These are phyloP conservation scores for Pitta sordida DNA, from an alignment of 2,113 vertebrate genomes.

Conservation along the genomic window DNA sequence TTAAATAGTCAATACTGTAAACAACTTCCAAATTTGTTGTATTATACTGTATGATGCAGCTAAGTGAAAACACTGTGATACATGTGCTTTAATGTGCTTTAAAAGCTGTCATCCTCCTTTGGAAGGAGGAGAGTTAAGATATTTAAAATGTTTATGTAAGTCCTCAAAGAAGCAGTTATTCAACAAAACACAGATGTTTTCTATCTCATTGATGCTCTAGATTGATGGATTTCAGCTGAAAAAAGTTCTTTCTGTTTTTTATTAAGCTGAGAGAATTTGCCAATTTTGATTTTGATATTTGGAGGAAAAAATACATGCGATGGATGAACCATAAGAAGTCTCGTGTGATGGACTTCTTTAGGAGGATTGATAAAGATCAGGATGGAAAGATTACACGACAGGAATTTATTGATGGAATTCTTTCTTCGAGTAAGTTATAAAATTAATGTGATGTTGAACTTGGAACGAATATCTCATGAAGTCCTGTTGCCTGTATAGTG, in stretches of 20 bases:
- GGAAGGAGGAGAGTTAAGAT: background rate
- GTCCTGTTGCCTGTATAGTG: background rate
- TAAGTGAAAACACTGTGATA: background rate
- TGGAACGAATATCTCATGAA: background rate
- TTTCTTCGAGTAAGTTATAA: slow-evolving; percentile 91
- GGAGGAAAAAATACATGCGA: slow-evolving; percentile 98
- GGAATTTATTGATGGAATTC: slow-evolving; percentile 98
- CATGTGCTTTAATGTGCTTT: background rate
- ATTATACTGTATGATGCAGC: background rate
- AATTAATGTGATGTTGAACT: background rate
- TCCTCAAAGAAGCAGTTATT: background rate
- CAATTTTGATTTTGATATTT: slow-evolving; percentile 98
- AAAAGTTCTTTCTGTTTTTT: background rate
- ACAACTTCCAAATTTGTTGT: background rate
- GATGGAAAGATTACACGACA: slow-evolving; percentile 97
- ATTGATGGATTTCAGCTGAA: background rate
- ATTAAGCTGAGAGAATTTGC: slow-evolving; percentile 92
- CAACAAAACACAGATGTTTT: background rate
- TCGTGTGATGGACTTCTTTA: slow-evolving; percentile 98
- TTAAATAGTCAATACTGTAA: background rate
- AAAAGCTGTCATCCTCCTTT: background rate
- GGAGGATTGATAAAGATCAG: slow-evolving; percentile 98
- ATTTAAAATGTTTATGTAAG: background rate
- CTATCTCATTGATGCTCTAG: background rate
- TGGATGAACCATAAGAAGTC: slow-evolving; percentile 99